Percentiles rank a stretch among this genome's conserved stretches.
phyloP scores from a whole-genome alignment of 2,113 vertebrate genomes.

The Cheirogaleus medius region DNA sequence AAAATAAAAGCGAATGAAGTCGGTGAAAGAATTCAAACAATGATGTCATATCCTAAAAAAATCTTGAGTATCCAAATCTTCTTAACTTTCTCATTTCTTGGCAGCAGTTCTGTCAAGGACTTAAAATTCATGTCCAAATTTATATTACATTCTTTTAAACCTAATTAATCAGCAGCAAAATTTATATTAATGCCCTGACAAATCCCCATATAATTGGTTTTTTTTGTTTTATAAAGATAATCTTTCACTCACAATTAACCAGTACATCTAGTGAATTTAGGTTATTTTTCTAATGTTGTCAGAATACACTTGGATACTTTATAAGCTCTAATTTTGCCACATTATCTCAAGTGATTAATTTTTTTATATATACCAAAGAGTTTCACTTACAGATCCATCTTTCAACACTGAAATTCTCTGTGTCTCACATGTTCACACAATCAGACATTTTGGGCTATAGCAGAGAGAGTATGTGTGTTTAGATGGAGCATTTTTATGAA shows the following conservation, averaged over 20 bases:
- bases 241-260: background rate
- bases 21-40: constrained; percentile 12
- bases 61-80: background rate
- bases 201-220: background rate
- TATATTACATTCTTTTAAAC: background rate
- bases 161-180: background rate
- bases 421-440: background rate
- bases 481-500: background rate
- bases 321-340: background rate
- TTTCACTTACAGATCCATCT: background rate
- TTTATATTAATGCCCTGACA: background rate
- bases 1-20: background rate
- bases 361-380: background rate
- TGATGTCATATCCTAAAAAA: constrained; percentile 43
- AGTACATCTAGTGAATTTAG: background rate
- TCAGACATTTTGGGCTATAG: background rate
- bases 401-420: background rate
- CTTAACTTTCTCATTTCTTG: background rate
- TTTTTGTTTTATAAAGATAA: background rate
- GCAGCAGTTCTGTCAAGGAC: background rate
- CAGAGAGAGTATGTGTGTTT: background rate
- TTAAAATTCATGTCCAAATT: background rate
- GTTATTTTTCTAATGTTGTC: background rate
- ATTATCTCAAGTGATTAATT: background rate
- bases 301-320: background rate